Conservation (phyloP, 1,140 invertebrate genomes). For the Ruditapes philippinarum region DNA sequence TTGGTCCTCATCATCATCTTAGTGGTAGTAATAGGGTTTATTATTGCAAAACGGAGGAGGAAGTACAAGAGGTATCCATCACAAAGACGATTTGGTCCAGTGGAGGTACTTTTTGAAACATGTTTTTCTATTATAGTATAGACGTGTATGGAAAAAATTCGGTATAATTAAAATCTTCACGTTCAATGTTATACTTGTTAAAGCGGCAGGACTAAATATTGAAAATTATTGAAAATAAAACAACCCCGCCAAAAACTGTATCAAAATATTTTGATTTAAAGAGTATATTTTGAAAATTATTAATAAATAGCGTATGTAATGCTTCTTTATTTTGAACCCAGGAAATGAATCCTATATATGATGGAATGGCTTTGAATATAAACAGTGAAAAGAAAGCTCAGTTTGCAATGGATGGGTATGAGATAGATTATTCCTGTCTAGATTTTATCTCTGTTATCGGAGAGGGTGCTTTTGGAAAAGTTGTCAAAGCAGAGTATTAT, state of each 20-base stretch:
- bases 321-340: no score
- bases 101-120: no score
- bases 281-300: no score
- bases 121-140: no score
- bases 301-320: no score
- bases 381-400: conserved; percentile 39
- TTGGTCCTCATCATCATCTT: not conserved
- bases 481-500: conserved; percentile 92
- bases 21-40: not conserved
- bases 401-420: conserved; percentile 74
- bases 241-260: no score
- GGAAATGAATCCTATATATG: conserved; percentile 80
- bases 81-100: conserved; percentile 38
- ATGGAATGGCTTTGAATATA: conserved; percentile 16
- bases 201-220: no score
- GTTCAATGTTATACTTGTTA: no score
- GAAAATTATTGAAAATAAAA: no score
- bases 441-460: conserved; percentile 89
- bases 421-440: conserved; percentile 76
- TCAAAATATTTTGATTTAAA: no score
- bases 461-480: conserved; percentile 96
- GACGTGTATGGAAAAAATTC: no score
- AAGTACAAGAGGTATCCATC: conserved; percentile 12
- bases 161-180: no score
- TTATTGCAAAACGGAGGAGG: not conserved